Evolutionary conservation across 1,140 invertebrate species (phyloP).

Genomic region (Drosophila sp.): DNA sequence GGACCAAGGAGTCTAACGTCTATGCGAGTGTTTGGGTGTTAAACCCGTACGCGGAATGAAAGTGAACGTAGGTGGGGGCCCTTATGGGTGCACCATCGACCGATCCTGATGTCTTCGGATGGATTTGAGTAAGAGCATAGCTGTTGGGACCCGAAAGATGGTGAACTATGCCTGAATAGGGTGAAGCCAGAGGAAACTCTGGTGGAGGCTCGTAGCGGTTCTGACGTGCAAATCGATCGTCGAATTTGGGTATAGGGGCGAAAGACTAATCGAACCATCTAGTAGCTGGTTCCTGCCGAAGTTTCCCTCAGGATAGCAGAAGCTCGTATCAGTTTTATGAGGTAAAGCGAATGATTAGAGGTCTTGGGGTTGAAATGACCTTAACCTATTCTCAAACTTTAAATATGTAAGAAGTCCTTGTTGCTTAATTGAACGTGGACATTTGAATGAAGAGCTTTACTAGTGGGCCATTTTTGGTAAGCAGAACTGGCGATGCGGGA

Average conservation of each 20-base stretch:
- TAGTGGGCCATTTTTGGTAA: slow-evolving; percentile 96
- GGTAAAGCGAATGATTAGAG: slow-evolving; percentile 44
- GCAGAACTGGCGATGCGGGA: slow-evolving; percentile 96
- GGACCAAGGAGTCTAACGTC: slow-evolving; percentile 96
- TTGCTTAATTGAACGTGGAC: slow-evolving; percentile 95
- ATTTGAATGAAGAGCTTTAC: too few relatives aligned
- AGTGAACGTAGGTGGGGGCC: too few relatives aligned
- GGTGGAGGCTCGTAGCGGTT: too few relatives aligned
- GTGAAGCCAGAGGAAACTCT: too few relatives aligned
- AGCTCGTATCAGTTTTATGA: slow-evolving; percentile 33
- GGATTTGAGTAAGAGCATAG: slow-evolving; percentile 31
- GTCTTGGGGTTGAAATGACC: slow-evolving; percentile 26
- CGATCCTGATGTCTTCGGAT: too few relatives aligned
- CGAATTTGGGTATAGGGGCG: slow-evolving; percentile 87
- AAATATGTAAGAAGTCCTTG: slow-evolving; percentile 95
- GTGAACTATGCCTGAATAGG: too few relatives aligned
- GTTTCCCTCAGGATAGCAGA: slow-evolving; percentile 92
- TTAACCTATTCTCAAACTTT: slow-evolving; percentile 80
- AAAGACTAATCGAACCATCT: slow-evolving; percentile 93
- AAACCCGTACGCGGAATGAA: too few relatives aligned
- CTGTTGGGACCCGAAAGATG: too few relatives aligned
- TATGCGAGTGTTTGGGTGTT: too few relatives aligned
- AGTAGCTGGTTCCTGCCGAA: slow-evolving; percentile 96
- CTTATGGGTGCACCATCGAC: too few relatives aligned
- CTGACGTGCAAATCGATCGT: slow-evolving; percentile 96